Evolutionary conservation across 2,797 vertebrate genomes (phyloP).

Genomic region (Sandelia bainsii): DNA sequence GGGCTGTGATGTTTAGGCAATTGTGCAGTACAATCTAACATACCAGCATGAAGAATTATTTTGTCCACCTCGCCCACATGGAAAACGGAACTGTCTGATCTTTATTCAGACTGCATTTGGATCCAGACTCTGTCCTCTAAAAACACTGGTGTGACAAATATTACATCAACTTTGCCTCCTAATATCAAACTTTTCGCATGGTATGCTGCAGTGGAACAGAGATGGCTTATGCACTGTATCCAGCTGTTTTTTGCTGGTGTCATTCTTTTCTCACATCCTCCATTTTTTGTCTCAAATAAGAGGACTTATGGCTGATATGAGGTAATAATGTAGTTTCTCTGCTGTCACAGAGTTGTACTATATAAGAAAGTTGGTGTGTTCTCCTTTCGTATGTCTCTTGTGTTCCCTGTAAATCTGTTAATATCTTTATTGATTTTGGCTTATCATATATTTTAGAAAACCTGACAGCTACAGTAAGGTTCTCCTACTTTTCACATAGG

Average conservation of each 20-base stretch:
- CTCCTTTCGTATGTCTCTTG: neutral
- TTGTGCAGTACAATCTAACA: slow-evolving; percentile 15
- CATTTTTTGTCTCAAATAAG: neutral
- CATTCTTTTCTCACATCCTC: slow-evolving; percentile 35
- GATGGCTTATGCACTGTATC: slow-evolving; percentile 1
- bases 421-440: slow-evolving; percentile 21
- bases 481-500: slow-evolving; percentile 6
- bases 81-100: slow-evolving; percentile 14
- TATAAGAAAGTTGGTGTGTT: slow-evolving; percentile 9
- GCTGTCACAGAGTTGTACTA: slow-evolving; percentile 16
- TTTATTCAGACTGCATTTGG: slow-evolving; percentile 29
- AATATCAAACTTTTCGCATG: slow-evolving; percentile 36
- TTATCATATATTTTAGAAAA: slow-evolving; percentile 13
- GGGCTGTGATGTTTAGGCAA: slow-evolving; percentile 7
- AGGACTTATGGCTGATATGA: slow-evolving; percentile 14
- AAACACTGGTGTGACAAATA: slow-evolving; percentile 31
- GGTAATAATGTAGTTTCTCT: slow-evolving; percentile 23
- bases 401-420: slow-evolving; percentile 8
- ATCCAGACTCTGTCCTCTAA: slow-evolving; percentile 22
- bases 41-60: slow-evolving; percentile 35
- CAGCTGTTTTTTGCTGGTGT: slow-evolving; percentile 12
- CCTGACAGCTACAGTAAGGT: slow-evolving; percentile 6
- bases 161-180: slow-evolving; percentile 6
- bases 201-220: slow-evolving; percentile 29
- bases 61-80: slow-evolving; percentile 22